Conservation (phyloP, 2,888 invertebrate species). For the Cheilosia variabilis region DNA sequence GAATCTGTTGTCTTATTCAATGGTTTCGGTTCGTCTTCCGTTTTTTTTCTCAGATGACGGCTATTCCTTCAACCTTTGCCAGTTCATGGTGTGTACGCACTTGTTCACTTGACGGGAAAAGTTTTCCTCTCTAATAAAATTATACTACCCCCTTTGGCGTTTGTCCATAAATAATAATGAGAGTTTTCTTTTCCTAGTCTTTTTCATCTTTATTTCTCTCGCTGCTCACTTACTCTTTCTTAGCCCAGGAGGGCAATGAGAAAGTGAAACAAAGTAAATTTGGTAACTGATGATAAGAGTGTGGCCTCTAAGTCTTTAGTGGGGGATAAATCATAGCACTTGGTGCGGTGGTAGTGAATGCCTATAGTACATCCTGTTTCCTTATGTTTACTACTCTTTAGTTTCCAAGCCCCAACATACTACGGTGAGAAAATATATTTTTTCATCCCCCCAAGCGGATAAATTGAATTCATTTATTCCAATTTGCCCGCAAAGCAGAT, state of each 20-base stretch:
- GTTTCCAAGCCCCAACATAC: not conserved
- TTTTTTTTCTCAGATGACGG: not conserved
- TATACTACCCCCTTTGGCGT: conserved; percentile 64
- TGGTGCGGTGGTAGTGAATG: conserved; percentile 42
- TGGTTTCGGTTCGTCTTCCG: not conserved
- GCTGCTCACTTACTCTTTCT: conserved; percentile 1
- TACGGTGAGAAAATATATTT: conserved; percentile 10
- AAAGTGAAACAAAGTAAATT: conserved; percentile 53
- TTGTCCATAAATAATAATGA: conserved; percentile 65
- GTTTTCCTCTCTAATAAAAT: conserved; percentile 67
- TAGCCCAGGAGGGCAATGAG: not conserved
- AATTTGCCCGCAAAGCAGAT: conserved; percentile 47
- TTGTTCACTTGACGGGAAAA: conserved; percentile 53
- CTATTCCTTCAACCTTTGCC: conserved; percentile 8
- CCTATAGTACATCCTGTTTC: conserved; percentile 38
- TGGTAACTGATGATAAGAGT: conserved; percentile 70
- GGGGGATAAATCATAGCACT: conserved; percentile 55
- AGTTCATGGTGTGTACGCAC: conserved; percentile 40
- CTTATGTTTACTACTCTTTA: conserved; percentile 9
- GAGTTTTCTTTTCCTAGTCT: conserved; percentile 21
- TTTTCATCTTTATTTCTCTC: not conserved
- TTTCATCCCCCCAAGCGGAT: conserved; percentile 43
- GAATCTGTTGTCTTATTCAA: conserved; percentile 38
- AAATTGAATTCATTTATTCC: conserved; percentile 61
- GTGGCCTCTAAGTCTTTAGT: conserved; percentile 44